Conservation (phyloP, 1,140 invertebrate genomes). For the Bombus superbus region DNA sequence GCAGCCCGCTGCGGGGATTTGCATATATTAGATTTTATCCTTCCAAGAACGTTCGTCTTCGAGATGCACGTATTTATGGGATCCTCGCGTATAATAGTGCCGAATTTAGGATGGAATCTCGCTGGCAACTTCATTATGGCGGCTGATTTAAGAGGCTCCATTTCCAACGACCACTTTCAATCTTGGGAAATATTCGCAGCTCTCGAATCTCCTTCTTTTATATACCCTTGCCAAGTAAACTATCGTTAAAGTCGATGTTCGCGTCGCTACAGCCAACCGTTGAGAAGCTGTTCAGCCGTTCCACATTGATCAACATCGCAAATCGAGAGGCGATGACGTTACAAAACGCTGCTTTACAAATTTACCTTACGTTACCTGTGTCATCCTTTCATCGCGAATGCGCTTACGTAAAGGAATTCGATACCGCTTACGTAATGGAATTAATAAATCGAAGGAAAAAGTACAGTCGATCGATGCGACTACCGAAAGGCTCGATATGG, state of each 20-base stretch:
- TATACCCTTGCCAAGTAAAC: not conserved
- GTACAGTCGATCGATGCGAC: no score
- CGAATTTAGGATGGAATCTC: slow-evolving; percentile 71
- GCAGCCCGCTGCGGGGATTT: slow-evolving; percentile 77
- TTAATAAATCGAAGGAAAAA: no score
- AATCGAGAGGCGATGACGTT: no score
- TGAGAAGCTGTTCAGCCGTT: no score
- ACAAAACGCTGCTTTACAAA: no score
- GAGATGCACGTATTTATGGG: slow-evolving; percentile 75
- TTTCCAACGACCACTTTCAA: not conserved
- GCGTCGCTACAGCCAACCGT: no score
- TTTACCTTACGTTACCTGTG: no score
- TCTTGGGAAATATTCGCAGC: not conserved
- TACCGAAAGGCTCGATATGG: no score
- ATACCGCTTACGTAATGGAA: no score
- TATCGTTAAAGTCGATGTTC: not conserved
- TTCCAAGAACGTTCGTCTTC: slow-evolving; percentile 81
- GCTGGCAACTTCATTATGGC: slow-evolving; percentile 63
- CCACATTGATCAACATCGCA: no score
- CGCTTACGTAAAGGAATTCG: no score
- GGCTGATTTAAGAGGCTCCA: slow-evolving; percentile 31
- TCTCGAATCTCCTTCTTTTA: not conserved
- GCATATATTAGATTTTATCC: slow-evolving; percentile 84
- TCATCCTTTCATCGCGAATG: no score
- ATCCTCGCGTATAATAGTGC: slow-evolving; percentile 64